Percentiles rank a stretch among this genome's conserved stretches.
Conservation (phyloP, 2,888 invertebrate genomes). For the Chloromyia formosa region DNA sequence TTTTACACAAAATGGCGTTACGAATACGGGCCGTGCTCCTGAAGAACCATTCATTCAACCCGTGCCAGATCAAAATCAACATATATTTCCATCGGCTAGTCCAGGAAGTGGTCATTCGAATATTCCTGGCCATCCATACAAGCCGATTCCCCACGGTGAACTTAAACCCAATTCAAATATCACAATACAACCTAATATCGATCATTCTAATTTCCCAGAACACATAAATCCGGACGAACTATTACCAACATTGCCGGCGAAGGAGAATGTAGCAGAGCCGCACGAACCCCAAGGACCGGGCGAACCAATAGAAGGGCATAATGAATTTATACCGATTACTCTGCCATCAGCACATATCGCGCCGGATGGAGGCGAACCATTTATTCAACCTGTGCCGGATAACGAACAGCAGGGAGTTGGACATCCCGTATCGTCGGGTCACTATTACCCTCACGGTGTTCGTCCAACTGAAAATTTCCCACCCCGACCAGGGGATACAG, state of each 20-base stretch:
- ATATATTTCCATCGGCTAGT: background rate
- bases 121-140: background rate
- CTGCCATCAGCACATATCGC: background rate
- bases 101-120: background rate
- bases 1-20: background rate
- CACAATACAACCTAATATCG: background rate
- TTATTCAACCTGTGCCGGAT: slow-evolving; percentile 31
- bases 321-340: background rate
- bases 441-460: background rate
- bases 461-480: background rate
- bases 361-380: slow-evolving; percentile 15
- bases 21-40: background rate
- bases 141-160: background rate
- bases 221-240: background rate
- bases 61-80: background rate
- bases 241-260: background rate
- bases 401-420: slow-evolving; percentile 1
- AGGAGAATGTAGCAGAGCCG: background rate
- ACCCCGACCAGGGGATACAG: background rate
- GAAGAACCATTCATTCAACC: background rate
- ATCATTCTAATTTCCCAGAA: background rate
- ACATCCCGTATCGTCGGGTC: background rate
- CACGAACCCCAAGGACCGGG: slow-evolving; percentile 26
- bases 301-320: slow-evolving; percentile 8
- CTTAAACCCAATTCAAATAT: background rate